A percentile compares a stretch with the other conserved stretches of the same genome.
Conservation (phyloP, 2,797 vertebrate genomes). For the Acanthornis magna region DNA sequence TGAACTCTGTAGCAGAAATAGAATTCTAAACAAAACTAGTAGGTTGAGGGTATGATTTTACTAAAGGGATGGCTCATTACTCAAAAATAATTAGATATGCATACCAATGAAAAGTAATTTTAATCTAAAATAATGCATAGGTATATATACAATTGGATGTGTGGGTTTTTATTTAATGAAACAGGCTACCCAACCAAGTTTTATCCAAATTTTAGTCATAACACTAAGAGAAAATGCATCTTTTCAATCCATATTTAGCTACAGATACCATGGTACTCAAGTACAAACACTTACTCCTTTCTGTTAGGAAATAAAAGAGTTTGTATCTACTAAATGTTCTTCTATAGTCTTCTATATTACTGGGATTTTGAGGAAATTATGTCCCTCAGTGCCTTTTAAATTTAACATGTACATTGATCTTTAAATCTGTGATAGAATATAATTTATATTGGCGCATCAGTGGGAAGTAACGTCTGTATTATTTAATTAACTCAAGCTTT, state of each 20-base stretch:
- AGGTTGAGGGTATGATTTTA: not conserved
- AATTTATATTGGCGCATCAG: not conserved
- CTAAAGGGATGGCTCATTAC: not conserved
- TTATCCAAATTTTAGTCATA: not conserved
- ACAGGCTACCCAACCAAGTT: not conserved
- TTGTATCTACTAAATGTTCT: not conserved
- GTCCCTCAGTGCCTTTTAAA: not conserved
- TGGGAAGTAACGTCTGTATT: not conserved
- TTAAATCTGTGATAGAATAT: not conserved
- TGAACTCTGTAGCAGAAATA: not conserved
- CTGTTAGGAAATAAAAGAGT: not conserved
- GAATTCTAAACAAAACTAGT: not conserved
- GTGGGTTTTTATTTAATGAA: not conserved
- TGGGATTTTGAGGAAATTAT: not conserved
- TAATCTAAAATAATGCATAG: not conserved
- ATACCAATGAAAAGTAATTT: not conserved
- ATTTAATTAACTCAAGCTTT: slow-evolving; percentile 15
- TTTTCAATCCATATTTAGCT: not conserved
- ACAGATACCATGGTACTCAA: not conserved
- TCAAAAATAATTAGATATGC: not conserved
- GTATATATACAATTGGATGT: not conserved
- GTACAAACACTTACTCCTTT: not conserved
- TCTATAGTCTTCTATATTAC: not conserved
- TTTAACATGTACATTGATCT: slow-evolving; percentile 17
- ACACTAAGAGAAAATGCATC: not conserved